phyloP scores from a whole-genome alignment of 2,797 vertebrate genomes.

The Scyliorhinus canicula region DNA sequence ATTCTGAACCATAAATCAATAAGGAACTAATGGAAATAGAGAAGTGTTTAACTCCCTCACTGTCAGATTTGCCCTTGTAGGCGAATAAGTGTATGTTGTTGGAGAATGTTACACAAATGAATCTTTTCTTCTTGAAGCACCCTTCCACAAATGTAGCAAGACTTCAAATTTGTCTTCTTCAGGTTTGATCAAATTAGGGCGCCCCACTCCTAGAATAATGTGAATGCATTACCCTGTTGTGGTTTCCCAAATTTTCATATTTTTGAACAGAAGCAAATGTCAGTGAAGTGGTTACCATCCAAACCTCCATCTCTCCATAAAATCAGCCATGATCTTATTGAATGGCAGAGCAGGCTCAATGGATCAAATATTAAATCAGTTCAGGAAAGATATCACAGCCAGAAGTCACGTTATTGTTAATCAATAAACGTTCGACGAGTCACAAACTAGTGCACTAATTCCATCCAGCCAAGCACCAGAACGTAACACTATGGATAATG shows the following conservation, averaged over 20 bases:
- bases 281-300: neutral
- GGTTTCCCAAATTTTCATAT: neutral
- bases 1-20: conserved; percentile 6
- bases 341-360: too few species aligned
- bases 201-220: neutral
- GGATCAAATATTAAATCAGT: too few species aligned
- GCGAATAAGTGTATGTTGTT: neutral
- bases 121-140: neutral
- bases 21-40: conserved; percentile 14
- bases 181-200: neutral
- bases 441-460: too few species aligned
- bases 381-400: too few species aligned
- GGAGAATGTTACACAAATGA: neutral
- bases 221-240: neutral
- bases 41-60: neutral
- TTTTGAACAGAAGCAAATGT: neutral
- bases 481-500: too few species aligned
- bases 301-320: neutral
- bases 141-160: neutral
- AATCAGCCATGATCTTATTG: too few species aligned
- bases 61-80: neutral
- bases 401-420: too few species aligned
- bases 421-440: too few species aligned
- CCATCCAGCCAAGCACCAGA: too few species aligned
- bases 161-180: neutral